These are phyloP conservation scores for Oxyura jamaicensis DNA, from an alignment of 2,113 vertebrate genomes.

Conservation along the genomic window DNA sequence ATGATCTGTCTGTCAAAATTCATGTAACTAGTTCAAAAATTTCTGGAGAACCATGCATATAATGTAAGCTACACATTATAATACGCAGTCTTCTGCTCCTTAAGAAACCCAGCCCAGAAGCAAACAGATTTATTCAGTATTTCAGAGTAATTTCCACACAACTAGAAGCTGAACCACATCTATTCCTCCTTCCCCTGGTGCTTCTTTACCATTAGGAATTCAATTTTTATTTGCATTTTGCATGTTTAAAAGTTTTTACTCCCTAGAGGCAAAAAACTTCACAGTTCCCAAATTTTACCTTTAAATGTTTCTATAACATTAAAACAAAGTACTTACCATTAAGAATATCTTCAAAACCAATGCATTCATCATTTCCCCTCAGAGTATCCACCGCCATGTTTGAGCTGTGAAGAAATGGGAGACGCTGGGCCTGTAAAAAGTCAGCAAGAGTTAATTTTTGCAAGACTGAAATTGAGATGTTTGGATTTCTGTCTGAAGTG, in stretches of 20 bases:
- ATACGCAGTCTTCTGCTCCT: not conserved
- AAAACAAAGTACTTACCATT: constrained; percentile 79
- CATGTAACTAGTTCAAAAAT: not conserved
- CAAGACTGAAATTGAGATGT: not conserved
- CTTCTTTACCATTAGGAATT: not conserved
- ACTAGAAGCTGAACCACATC: not conserved
- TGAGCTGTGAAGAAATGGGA: constrained; percentile 93
- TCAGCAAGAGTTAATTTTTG: not conserved
- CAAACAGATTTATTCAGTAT: not conserved
- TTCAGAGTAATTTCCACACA: not conserved
- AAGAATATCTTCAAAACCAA: constrained; percentile 95
- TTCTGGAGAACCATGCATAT: not conserved
- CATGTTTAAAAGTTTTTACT: not conserved
- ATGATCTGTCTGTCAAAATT: not conserved
- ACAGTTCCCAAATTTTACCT: not conserved
- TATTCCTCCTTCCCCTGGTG: not conserved
- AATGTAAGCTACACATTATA: not conserved
- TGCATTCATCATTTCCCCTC: constrained; percentile 86
- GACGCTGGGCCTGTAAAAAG: constrained; percentile 86
- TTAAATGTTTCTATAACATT: not conserved
- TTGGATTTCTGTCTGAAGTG: not conserved
- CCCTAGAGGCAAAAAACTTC: not conserved
- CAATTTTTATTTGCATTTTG: not conserved
- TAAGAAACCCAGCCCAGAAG: not conserved
- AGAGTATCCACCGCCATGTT: constrained; percentile 92